Conservation (phyloP, 30 jellyfish, hydroid and myxozoan genomes). For the Nemopilema nomurai region DNA sequence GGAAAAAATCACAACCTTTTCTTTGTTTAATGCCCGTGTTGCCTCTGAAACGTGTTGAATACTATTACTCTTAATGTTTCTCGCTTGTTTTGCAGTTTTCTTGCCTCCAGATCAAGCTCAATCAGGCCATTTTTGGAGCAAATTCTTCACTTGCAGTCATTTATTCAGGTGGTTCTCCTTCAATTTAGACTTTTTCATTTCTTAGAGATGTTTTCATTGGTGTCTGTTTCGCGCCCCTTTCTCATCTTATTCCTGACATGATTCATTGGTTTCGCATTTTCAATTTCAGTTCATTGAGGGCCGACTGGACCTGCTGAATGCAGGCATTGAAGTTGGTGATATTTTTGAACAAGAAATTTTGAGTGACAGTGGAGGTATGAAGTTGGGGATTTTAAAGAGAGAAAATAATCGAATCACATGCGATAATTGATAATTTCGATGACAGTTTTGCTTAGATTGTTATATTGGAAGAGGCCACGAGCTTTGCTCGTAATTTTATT, state of each 20-base stretch:
- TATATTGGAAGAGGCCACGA: no score
- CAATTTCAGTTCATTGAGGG: slow-evolving; percentile 88
- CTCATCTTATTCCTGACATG: not conserved
- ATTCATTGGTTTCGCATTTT: not conserved
- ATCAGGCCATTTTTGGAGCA: slow-evolving; percentile 80
- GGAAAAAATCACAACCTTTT: no score
- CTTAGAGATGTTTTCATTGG: not conserved
- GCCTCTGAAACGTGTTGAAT: not conserved
- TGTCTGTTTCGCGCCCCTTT: not conserved
- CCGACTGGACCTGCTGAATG: slow-evolving; percentile 83
- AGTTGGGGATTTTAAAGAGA: no score
- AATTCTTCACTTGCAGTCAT: slow-evolving; percentile 83
- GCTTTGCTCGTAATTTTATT: no score
- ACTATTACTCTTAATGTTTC: not conserved
- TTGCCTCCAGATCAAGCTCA: slow-evolving; percentile 69
- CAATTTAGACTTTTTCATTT: not conserved
- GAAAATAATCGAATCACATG: not conserved
- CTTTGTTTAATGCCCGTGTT: no score
- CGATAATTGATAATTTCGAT: not conserved
- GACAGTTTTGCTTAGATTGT: no score
- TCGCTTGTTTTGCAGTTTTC: slow-evolving; percentile 57
- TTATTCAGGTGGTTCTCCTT: slow-evolving; percentile 70
- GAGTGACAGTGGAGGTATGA: slow-evolving; percentile 70
- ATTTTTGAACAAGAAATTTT: slow-evolving; percentile 82
- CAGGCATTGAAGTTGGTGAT: slow-evolving; percentile 82